phyloP scores from a whole-genome alignment of 1,140 invertebrate species.

The Ips typographus region DNA sequence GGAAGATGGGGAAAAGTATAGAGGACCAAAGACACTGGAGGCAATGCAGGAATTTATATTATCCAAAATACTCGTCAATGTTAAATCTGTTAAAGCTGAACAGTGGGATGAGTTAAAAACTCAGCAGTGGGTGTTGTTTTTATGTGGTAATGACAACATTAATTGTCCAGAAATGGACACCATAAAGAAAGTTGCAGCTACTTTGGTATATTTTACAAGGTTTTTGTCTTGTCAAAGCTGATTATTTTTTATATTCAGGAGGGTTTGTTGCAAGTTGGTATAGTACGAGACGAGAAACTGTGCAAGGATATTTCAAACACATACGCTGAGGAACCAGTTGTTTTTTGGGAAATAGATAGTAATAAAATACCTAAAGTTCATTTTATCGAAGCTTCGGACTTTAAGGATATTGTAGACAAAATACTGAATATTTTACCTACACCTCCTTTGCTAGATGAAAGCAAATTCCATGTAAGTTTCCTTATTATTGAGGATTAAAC shows the following conservation, averaged over 20 bases:
- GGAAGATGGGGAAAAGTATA: constrained; percentile 52
- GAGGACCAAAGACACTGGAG: constrained; percentile 51
- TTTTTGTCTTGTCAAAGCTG: too few relatives aligned
- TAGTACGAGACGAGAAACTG: constrained; percentile 53
- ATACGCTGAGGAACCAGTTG: constrained; percentile 51
- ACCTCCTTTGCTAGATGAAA: constrained; percentile 54
- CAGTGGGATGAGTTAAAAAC: constrained; percentile 47
- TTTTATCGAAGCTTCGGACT: constrained; percentile 51
- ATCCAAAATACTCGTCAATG: constrained; percentile 46
- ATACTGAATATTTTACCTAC: constrained; percentile 60
- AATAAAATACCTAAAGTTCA: constrained; percentile 42
- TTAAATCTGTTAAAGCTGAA: constrained; percentile 46
- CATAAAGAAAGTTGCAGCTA: constrained; percentile 62
- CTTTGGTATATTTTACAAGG: constrained; percentile 55
- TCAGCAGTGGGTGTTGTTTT: constrained; percentile 53
- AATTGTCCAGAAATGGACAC: constrained; percentile 59
- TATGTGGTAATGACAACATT: constrained; percentile 53
- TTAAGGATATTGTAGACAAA: constrained; percentile 58
- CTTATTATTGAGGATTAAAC: constrained; percentile 8
- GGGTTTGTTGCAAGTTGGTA: constrained; percentile 60
- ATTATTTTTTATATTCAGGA: constrained; percentile 51
- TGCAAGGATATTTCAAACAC: constrained; percentile 53
- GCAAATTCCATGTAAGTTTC: constrained; percentile 55
- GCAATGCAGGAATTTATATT: constrained; percentile 55
- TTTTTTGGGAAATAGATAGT: constrained; percentile 54